These are phyloP conservation scores for Machimus atricapillus DNA, from an alignment of 2,888 invertebrate genomes.

Conservation along the genomic window DNA sequence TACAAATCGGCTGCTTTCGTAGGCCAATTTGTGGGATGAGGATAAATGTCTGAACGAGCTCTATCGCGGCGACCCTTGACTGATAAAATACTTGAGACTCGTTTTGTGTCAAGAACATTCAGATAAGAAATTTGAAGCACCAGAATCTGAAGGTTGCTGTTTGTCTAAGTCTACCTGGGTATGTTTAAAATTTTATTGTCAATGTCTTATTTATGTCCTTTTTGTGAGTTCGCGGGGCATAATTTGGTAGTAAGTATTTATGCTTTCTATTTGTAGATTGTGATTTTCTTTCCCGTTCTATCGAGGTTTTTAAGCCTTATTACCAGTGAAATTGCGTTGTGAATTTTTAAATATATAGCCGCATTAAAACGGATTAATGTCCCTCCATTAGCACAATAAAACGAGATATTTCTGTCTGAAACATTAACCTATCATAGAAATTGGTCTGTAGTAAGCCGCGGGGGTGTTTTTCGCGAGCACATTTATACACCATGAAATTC, in stretches of 20 bases:
- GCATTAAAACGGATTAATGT: not conserved
- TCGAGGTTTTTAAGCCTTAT: not conserved
- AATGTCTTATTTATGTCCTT: not conserved
- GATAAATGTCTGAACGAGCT: not conserved
- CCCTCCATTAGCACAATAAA: not conserved
- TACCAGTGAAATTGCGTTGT: not conserved
- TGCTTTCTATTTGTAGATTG: not conserved
- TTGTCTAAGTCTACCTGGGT: not conserved
- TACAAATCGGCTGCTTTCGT: not conserved
- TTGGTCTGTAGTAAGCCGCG: not conserved
- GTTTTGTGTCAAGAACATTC: not conserved
- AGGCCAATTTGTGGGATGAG: not conserved
- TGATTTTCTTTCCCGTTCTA: not conserved
- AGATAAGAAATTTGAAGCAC: not conserved
- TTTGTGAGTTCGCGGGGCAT: not conserved
- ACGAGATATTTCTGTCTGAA: not conserved
- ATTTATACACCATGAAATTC: not conserved
- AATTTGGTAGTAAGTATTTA: not conserved
- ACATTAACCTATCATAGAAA: not conserved
- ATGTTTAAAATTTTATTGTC: not conserved
- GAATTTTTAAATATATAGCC: not conserved
- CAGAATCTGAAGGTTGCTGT: not conserved
- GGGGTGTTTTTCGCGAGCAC: not conserved
- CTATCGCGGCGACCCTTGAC: not conserved
- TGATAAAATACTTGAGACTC: not conserved